phyloP scores from a whole-genome alignment of 2,888 invertebrate genomes.

The Rambutsinella grinnellia region DNA sequence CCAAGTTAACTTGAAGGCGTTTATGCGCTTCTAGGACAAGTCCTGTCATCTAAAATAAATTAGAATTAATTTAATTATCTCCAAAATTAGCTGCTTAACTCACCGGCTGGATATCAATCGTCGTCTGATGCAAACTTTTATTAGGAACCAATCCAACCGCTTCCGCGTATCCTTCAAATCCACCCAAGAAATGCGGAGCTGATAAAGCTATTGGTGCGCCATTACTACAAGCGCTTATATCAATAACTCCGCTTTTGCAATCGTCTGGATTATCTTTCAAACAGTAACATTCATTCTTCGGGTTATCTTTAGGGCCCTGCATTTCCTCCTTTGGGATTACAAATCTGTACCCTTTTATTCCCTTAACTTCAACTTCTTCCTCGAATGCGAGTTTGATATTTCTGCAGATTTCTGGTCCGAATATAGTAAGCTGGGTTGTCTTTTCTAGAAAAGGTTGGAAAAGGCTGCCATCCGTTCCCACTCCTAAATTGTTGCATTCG shows the following conservation, averaged over 20 bases:
- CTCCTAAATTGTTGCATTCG: conserved; percentile 58
- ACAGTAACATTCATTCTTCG: conserved; percentile 57
- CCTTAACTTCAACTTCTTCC: conserved; percentile 35
- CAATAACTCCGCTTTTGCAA: conserved; percentile 47
- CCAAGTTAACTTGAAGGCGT: conserved; percentile 52
- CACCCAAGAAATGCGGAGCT: conserved; percentile 50
- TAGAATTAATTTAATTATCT: conserved; percentile 8
- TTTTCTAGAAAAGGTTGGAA: conserved; percentile 52
- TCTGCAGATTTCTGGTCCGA: conserved; percentile 52
- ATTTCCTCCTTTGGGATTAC: conserved; percentile 12
- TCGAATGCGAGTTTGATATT: conserved; percentile 44
- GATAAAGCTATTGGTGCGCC: conserved; percentile 55
- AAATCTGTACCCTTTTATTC: conserved; percentile 47
- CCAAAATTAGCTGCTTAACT: conserved; percentile 3
- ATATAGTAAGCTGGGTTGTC: conserved; percentile 42
- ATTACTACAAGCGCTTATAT: conserved; percentile 31
- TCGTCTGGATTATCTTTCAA: conserved; percentile 34
- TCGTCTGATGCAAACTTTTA: conserved; percentile 26
- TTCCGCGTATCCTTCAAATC: conserved; percentile 47
- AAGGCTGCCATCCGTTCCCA: conserved; percentile 50
- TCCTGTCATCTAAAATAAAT: conserved; percentile 47
- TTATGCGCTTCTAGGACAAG: conserved; percentile 29
- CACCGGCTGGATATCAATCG: conserved; percentile 55
- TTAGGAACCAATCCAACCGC: conserved; percentile 47
- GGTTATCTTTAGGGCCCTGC: conserved; percentile 33